Conservation (phyloP, 2,888 invertebrate genomes). For the Strigamia transsilvanica region DNA sequence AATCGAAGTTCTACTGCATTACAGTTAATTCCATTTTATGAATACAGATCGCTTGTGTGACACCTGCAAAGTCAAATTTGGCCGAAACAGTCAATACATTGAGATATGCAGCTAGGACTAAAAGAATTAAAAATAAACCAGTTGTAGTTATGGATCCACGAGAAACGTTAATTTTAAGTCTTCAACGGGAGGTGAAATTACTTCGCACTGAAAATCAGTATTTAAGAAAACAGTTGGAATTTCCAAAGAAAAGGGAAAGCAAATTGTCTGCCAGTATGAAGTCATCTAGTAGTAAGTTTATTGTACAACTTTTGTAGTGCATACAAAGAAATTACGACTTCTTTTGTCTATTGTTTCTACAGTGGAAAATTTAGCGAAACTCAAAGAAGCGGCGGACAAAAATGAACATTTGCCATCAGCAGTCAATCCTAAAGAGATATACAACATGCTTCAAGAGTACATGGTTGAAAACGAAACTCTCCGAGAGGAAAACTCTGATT, state of each 20-base stretch:
- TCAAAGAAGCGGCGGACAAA: conserved; percentile 56
- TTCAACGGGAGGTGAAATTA: conserved; percentile 86
- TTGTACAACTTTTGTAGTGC: neutral
- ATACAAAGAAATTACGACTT: too few relatives aligned
- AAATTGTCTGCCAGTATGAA: conserved; percentile 36
- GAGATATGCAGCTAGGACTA: conserved; percentile 89
- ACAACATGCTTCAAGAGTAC: conserved; percentile 84
- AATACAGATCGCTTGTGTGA: conserved; percentile 88
- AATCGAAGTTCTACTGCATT: too few relatives aligned
- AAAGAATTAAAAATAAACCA: conserved; percentile 91
- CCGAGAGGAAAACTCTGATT: conserved; percentile 83
- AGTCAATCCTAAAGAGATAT: conserved; percentile 73
- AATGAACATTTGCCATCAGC: conserved; percentile 55
- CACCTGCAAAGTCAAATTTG: conserved; percentile 84
- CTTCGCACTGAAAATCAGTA: conserved; percentile 89
- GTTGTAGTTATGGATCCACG: conserved; percentile 94
- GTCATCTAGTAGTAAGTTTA: conserved; percentile 52
- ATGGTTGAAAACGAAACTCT: conserved; percentile 69
- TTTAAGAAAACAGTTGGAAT: conserved; percentile 69
- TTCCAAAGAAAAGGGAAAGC: conserved; percentile 43
- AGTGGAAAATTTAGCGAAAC: conserved; percentile 56
- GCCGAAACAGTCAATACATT: conserved; percentile 90
- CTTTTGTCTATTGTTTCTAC: neutral
- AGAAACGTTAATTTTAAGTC: conserved; percentile 86
- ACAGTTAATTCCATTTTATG: neutral